These are phyloP conservation scores for Mesoligia furuncula DNA, from an alignment of 2,888 invertebrate genomes.

Conservation along the genomic window DNA sequence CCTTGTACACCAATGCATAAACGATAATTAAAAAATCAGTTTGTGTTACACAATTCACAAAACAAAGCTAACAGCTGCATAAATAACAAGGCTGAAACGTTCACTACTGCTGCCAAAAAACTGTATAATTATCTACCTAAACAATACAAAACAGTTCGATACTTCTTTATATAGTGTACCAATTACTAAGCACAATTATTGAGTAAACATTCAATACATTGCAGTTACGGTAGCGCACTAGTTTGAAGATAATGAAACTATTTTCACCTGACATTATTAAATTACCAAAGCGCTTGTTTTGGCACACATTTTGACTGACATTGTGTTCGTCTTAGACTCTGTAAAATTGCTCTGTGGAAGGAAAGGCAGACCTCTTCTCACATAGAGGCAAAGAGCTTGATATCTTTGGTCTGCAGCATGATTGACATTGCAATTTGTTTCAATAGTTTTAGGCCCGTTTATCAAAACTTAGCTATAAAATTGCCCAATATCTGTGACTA, in stretches of 20 bases:
- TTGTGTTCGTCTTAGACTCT: neutral
- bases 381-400: too few relatives aligned
- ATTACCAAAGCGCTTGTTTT: neutral
- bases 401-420: neutral
- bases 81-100: constrained; percentile 26
- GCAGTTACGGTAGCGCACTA: neutral
- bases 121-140: neutral
- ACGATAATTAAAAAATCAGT: neutral
- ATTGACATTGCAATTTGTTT: neutral
- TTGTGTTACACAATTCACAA: neutral
- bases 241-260: constrained; percentile 1
- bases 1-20: neutral
- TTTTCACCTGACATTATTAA: neutral
- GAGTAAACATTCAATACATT: constrained; percentile 9
- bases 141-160: constrained; percentile 25
- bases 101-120: constrained; percentile 2
- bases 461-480: constrained; percentile 1
- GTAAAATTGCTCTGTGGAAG: neutral
- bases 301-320: neutral
- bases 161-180: neutral
- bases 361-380: too few relatives aligned
- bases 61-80: constrained; percentile 12
- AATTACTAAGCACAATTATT: constrained; percentile 12
- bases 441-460: neutral
- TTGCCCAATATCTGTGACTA: neutral